Evolutionary conservation across 2,797 vertebrate species (phyloP).

Genomic region (Pantherophis vulpinus): DNA sequence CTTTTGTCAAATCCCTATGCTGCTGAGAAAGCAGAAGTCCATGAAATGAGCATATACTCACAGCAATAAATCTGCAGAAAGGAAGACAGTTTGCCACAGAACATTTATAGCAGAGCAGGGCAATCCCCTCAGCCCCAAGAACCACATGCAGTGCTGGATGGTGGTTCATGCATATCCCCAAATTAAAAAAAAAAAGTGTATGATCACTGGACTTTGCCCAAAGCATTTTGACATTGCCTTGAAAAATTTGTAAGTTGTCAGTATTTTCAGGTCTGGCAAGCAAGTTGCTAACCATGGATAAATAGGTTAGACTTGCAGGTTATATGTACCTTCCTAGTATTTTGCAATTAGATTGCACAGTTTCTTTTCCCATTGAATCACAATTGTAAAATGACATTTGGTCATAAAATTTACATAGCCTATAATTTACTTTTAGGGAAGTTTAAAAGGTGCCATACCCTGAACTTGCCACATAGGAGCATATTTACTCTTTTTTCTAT

Average conservation of each 20-base stretch:
- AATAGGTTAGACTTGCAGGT: background rate
- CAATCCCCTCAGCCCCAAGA: background rate
- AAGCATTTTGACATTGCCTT: background rate
- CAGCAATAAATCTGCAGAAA: background rate
- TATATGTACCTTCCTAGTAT: background rate
- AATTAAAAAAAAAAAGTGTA: background rate
- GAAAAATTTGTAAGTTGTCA: background rate
- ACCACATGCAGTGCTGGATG: background rate
- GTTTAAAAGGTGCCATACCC: background rate
- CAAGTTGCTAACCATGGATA: background rate
- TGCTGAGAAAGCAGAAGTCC: slow-evolving; percentile 1
- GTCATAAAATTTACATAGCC: background rate
- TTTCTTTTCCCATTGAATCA: background rate
- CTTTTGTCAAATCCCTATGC: background rate
- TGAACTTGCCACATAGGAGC: background rate
- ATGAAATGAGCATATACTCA: background rate
- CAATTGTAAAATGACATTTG: background rate
- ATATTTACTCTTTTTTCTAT: background rate
- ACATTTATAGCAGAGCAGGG: background rate
- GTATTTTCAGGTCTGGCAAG: background rate
- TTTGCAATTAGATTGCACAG: background rate
- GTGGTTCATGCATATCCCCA: background rate
- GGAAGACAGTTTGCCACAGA: background rate
- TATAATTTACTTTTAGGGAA: slow-evolving; percentile 3
- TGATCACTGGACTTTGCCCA: background rate